phyloP scores from a whole-genome alignment of 2,113 vertebrate genomes.

The Saimiri boliviensis region DNA sequence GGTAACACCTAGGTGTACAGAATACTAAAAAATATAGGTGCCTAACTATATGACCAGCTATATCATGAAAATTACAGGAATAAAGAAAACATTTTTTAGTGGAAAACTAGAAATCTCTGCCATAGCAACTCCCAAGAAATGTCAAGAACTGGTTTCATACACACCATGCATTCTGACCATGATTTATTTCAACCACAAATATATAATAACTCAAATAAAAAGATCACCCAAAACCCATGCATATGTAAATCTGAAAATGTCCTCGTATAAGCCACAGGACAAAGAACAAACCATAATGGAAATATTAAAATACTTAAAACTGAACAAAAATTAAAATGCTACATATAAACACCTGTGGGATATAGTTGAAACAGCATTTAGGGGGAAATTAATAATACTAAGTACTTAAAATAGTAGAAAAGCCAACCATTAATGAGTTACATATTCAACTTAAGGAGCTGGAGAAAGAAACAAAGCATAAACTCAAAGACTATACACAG shows the following conservation, averaged over 20 bases:
- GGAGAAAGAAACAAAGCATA: neutral
- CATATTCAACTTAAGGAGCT: neutral
- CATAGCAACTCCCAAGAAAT: neutral
- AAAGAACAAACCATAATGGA: neutral
- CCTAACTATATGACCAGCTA: neutral
- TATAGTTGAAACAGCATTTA: neutral
- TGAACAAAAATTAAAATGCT: slow-evolving; percentile 6
- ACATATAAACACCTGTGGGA: neutral
- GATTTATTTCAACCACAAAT: neutral
- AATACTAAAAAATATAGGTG: neutral
- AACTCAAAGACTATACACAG: neutral
- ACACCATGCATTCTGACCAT: neutral
- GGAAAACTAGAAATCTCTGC: neutral
- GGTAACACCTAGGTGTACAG: neutral
- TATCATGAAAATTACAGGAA: neutral
- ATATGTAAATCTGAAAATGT: neutral
- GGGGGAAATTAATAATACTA: neutral
- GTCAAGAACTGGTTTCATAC: neutral
- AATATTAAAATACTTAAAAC: slow-evolving; percentile 2
- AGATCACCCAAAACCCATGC: neutral
- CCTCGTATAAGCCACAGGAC: neutral
- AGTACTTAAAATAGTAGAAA: neutral
- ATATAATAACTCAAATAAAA: neutral
- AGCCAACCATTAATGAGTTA: neutral
- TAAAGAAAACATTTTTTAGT: neutral